Conservation (phyloP, 2,113 vertebrate genomes). For the Phrynosoma blainvillii region DNA sequence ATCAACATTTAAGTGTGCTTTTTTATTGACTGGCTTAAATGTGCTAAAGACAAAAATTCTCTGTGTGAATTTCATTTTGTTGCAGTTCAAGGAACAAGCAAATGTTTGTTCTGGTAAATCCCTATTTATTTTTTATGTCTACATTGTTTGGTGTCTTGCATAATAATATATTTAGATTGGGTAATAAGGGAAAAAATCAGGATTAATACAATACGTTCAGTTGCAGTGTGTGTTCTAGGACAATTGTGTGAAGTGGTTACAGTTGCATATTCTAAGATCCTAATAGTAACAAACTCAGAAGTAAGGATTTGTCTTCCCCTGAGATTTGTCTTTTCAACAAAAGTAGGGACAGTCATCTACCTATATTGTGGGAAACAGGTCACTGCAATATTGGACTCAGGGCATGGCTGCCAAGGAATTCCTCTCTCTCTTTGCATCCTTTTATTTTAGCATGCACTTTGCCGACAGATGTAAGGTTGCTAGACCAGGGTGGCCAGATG, state of each 20-base stretch:
- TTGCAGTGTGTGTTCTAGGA: neutral
- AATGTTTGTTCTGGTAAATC: neutral
- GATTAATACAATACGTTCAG: neutral
- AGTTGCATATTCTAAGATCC: neutral
- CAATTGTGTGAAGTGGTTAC: neutral
- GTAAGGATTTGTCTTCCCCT: neutral
- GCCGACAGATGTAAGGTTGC: neutral
- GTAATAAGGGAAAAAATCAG: neutral
- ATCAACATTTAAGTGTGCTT: neutral
- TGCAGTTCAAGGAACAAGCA: constrained; percentile 23
- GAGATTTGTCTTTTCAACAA: neutral
- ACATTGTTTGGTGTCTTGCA: neutral
- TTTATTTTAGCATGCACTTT: neutral
- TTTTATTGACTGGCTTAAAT: constrained; percentile 33
- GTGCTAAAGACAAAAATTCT: constrained; percentile 57
- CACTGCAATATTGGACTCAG: too few species aligned
- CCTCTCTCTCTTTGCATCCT: too few species aligned
- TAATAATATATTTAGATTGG: neutral
- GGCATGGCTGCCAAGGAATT: neutral
- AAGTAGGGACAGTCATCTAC: neutral
- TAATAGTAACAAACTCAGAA: neutral
- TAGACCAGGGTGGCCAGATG: too few species aligned
- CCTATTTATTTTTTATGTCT: neutral
- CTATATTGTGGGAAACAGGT: neutral
- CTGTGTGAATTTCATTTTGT: constrained; percentile 20